Base-by-base conservation (phyloP, 2,113 vertebrate genomes). In the Notarius quadriscutis region DNA sequence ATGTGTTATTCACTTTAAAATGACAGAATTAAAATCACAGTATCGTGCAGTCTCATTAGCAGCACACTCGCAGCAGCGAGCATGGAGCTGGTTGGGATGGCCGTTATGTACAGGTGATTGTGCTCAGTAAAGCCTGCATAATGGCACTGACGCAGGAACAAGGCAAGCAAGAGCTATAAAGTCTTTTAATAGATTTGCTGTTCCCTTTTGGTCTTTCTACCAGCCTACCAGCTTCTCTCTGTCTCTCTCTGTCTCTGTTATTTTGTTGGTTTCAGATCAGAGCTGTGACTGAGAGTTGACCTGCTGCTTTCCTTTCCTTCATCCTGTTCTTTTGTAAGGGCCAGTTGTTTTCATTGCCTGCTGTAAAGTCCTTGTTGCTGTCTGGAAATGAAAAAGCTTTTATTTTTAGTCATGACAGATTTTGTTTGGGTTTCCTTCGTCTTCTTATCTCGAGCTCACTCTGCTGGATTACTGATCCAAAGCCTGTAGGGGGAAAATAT, bases 121-220 rank as follows among this genome's bases (percentile, higher is more conserved):
- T 55, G 41, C 72, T 84, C 50, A 78, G 75, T 8, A 62, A 75
- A 78, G 51, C 22, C n/a, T 53, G 17, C 15, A 60, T 30, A 63
- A 77, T 50, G 48, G 50, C 55, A 17, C 84, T 86, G 88, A 86
- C 69, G 71, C 58, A 89, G 25, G 51, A 78, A 8, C 84, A 81
- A 82, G 51, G 51, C 25, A 51, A 58, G 72, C 74, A 8, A 53
- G 25, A 48, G 65, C 78, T 71, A 83, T 83, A 84, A 83, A 78
- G 80, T 34, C 71, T 83, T 86, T 89, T 86, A 89, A 83, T 89
- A 89, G 85, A 89, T 86, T 53, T 41, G 62, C 81, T 86, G 55
- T 86, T 79, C 55, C 48, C 18, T 30, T 63, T 63, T 74, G 55
- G 30, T 71, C 27, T 77, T 80, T 60, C 41, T 69, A 57, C 53